Percentiles rank a stretch among this genome's conserved stretches.
These are phyloP conservation scores for Ectropis crepuscularia DNA, from an alignment of 2,888 invertebrate species.

Conservation along the genomic window DNA sequence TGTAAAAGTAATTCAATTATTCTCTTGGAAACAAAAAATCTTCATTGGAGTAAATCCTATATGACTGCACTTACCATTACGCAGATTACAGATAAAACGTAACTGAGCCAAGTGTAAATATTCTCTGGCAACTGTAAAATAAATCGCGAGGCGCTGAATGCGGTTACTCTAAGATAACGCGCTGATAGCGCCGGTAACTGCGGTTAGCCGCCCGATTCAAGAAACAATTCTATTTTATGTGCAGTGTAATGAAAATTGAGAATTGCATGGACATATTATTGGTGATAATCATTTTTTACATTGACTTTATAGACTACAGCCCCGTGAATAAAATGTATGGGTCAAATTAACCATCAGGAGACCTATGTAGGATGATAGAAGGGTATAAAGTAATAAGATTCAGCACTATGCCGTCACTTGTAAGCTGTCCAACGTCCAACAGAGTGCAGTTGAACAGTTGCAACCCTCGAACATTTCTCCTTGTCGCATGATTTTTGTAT, in stretches of 20 bases:
- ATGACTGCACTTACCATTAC: conserved; percentile 70
- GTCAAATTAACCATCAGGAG: no score
- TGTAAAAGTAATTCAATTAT: background rate
- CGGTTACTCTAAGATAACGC: conserved; percentile 38
- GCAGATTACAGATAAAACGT: conserved; percentile 72
- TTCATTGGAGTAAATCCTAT: conserved; percentile 15
- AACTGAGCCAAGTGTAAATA: conserved; percentile 44
- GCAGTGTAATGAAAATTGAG: conserved; percentile 19
- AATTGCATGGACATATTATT: background rate
- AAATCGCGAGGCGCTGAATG: conserved; percentile 40
- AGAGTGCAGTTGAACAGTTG: no score
- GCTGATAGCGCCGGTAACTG: conserved; percentile 31
- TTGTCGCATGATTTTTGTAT: no score
- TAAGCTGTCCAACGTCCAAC: no score
- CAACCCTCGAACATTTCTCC: no score
- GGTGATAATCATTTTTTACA: background rate
- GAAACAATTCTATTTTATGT: conserved; percentile 28
- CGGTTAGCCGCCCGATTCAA: conserved; percentile 16
- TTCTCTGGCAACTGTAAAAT: conserved; percentile 39
- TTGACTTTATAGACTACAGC: background rate
- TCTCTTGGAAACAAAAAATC: conserved; percentile 5
- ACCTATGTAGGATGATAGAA: no score
- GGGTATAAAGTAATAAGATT: no score
- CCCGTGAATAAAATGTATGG: no score
- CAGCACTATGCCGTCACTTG: no score